Evolutionary conservation across 2,113 vertebrate genomes (phyloP).

Genomic region (Leptodactylus fuscus): DNA sequence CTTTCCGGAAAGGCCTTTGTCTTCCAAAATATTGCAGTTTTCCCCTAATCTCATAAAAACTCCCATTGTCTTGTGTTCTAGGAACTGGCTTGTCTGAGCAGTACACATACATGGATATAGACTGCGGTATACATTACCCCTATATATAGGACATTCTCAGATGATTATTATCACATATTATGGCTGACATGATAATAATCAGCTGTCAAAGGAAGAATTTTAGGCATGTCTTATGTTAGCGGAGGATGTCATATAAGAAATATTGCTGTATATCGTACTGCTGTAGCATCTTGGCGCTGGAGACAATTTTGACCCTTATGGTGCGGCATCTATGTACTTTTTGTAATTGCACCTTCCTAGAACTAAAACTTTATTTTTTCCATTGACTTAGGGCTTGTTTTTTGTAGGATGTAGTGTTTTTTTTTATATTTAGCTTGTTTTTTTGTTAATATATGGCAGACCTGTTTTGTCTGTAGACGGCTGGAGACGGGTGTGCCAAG

Average conservation of each 20-base stretch:
- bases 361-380: too few species aligned
- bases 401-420: too few species aligned
- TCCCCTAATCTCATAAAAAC: not conserved
- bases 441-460: not conserved
- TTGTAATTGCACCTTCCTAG: too few species aligned
- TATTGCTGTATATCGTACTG: not conserved
- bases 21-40: too few species aligned
- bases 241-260: not conserved
- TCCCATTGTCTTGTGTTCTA: not conserved
- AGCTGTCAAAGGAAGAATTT: not conserved
- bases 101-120: not conserved
- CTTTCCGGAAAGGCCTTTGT: too few species aligned
- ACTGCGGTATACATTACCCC: not conserved
- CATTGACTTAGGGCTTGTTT: too few species aligned
- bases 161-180: not conserved
- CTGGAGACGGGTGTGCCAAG: slow-evolving; percentile 23
- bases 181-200: not conserved
- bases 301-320: too few species aligned
- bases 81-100: not conserved
- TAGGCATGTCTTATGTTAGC: not conserved
- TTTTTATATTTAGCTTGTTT: too few species aligned
- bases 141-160: not conserved
- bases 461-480: not conserved
- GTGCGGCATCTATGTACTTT: too few species aligned
- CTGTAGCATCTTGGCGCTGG: too few species aligned